Percentiles rank a stretch among this genome's conserved stretches.
Conservation (phyloP, 2,888 invertebrate genomes). For the Cryptus viduatorius region DNA sequence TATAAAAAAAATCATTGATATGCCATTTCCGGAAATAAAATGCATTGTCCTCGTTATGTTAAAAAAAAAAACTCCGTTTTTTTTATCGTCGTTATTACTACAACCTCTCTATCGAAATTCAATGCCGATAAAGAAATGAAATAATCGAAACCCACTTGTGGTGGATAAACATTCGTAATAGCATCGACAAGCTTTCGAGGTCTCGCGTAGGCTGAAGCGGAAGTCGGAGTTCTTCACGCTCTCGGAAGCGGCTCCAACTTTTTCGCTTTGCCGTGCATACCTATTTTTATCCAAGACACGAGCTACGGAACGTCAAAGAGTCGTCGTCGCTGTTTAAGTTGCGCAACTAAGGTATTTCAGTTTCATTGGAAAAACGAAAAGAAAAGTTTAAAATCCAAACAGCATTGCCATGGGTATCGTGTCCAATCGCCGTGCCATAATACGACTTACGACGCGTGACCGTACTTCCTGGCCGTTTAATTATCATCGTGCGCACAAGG, state of each 20-base stretch:
- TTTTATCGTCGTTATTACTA: neutral
- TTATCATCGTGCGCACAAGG: slow-evolving; percentile 57
- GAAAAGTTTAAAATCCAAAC: neutral
- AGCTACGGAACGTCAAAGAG: neutral
- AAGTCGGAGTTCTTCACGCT: neutral
- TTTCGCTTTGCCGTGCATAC: neutral
- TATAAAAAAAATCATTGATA: neutral
- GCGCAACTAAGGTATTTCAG: slow-evolving; percentile 1
- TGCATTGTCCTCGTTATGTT: neutral
- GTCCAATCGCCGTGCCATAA: neutral
- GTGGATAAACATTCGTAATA: neutral
- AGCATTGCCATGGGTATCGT: slow-evolving; percentile 11
- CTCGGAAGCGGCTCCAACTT: neutral
- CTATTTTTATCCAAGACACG: slow-evolving; percentile 14
- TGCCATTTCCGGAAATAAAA: neutral
- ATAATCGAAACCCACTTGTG: neutral
- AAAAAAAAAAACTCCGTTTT: neutral
- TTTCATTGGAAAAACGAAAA: neutral
- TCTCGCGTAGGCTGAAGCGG: neutral
- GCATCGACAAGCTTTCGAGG: neutral
- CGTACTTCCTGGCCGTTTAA: slow-evolving; percentile 49
- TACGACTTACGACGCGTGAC: slow-evolving; percentile 49
- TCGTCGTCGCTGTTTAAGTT: neutral
- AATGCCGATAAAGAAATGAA: neutral
- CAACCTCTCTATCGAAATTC: neutral